Evolutionary conservation across 2,113 vertebrate genomes (phyloP).

Genomic region (Tupaia tana): DNA sequence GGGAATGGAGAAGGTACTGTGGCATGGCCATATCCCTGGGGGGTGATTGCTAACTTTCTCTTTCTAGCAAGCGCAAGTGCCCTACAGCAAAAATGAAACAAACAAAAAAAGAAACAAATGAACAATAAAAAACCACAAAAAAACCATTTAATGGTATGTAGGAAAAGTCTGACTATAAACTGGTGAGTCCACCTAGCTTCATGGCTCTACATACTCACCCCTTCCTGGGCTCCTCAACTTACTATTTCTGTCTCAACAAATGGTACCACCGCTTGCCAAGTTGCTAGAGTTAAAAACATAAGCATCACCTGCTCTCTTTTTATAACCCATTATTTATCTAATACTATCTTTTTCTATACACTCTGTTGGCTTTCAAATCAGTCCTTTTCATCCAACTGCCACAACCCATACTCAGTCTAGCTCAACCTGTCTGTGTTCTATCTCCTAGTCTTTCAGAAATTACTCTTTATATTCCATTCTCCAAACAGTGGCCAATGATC

Average conservation of each 20-base stretch:
- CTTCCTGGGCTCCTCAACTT: not conserved
- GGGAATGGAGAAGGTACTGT: too few relatives aligned
- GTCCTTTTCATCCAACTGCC: not conserved
- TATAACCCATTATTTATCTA: not conserved
- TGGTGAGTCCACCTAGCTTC: not conserved
- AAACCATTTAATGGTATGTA: not conserved
- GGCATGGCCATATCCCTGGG: too few relatives aligned
- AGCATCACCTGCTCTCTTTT: not conserved
- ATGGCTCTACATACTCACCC: not conserved
- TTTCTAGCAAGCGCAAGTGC: too few relatives aligned
- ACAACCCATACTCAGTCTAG: not conserved
- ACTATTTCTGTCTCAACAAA: not conserved
- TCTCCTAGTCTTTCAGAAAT: not conserved
- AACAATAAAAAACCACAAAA: not conserved
- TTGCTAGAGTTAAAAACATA: not conserved
- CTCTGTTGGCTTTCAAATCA: not conserved
- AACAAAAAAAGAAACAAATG: too few relatives aligned
- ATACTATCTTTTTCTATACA: not conserved
- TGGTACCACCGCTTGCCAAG: not conserved
- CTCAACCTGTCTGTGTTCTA: not conserved
- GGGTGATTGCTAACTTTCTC: too few relatives aligned
- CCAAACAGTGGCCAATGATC: not conserved
- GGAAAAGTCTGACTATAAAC: not conserved
- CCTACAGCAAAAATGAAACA: too few relatives aligned
- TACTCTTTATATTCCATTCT: not conserved